Evolutionary conservation across 2,113 vertebrate genomes (phyloP), one percentile per base, ranked within the genome.

Genomic region (Albula glossodonta): DNA sequence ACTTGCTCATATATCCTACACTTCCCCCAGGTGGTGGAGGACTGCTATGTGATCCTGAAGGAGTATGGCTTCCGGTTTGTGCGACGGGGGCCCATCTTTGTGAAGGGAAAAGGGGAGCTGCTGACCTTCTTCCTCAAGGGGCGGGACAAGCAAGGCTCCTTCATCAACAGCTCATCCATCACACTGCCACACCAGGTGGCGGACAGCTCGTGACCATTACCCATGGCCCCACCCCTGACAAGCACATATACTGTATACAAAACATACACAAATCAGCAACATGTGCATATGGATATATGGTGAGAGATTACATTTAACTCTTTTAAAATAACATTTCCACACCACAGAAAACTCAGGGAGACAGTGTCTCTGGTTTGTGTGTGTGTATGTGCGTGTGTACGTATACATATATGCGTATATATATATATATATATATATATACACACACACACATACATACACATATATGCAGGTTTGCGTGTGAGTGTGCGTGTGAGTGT

Each of bases 101-200:
- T 99, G 82, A 99, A 99, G 85, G 98, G 98, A 31, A 99, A 99
- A 87, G 98, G 98, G 10, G 97, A 99, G 88, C 95, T 99, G 85
- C 96, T 99, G 0, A 99, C 98, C 4, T 99, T 96, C 86, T 99
- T 99, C 92, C 93, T 99, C 89, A 99, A 99, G 89, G 98, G 98
- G 52, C 96, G 97, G 84, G 97, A 99, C 41, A 97, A 96, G 81
- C 94, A 94, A 0, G 95, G 93, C 0, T 91, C 95, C 3, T 92
- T 93, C 22, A 81, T 90, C 19, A 97, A 96, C 0, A 92, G 93
- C 17, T 93, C 95, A 2, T 94, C 92, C 0, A 89, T 97, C 19
- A 94, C 96, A 17, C 94, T 99, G 56, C 98, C 98, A 85, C 96
- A 99, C 82, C 98, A 99, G 93, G 97, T 98, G 74, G 95, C 94